A percentile compares a stretch with the other conserved stretches of the same genome.
These are phyloP conservation scores for Pterois miles DNA, from an alignment of 2,797 vertebrate species.

Conservation along the genomic window DNA sequence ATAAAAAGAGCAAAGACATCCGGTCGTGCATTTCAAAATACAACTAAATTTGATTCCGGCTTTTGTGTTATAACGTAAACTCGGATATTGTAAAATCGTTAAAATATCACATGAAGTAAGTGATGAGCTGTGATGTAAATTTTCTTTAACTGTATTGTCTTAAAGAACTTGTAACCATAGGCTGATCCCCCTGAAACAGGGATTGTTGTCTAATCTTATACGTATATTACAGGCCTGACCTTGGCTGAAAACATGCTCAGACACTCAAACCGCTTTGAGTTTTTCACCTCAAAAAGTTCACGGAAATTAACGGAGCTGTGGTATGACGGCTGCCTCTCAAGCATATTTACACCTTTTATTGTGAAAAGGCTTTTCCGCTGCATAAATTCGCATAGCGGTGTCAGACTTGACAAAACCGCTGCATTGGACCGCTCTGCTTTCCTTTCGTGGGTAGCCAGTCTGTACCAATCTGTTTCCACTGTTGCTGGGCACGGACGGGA, in stretches of 20 bases:
- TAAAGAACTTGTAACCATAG: background rate
- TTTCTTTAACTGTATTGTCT: background rate
- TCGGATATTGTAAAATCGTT: background rate
- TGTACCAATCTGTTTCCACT: constrained; percentile 52
- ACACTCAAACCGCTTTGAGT: background rate
- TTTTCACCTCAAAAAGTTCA: no score
- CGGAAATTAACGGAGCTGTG: background rate
- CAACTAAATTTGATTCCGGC: background rate
- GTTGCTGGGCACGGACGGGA: constrained; percentile 71
- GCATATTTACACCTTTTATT: constrained; percentile 15
- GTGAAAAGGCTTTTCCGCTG: constrained; percentile 35
- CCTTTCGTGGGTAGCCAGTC: constrained; percentile 50
- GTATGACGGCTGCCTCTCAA: background rate
- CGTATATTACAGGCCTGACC: background rate
- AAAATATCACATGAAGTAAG: no score
- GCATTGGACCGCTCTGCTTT: constrained; percentile 49
- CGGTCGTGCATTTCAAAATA: constrained; percentile 51
- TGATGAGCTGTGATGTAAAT: background rate
- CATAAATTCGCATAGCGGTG: accelerated
- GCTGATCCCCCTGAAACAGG: accelerated
- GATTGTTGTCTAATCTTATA: background rate
- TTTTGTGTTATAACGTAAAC: background rate
- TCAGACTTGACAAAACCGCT: constrained; percentile 31
- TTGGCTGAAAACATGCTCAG: no score
- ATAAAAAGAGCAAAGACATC: background rate